Evolutionary conservation across 2,797 vertebrate species (phyloP).

Genomic region (Pseudopleuronectes americanus): DNA sequence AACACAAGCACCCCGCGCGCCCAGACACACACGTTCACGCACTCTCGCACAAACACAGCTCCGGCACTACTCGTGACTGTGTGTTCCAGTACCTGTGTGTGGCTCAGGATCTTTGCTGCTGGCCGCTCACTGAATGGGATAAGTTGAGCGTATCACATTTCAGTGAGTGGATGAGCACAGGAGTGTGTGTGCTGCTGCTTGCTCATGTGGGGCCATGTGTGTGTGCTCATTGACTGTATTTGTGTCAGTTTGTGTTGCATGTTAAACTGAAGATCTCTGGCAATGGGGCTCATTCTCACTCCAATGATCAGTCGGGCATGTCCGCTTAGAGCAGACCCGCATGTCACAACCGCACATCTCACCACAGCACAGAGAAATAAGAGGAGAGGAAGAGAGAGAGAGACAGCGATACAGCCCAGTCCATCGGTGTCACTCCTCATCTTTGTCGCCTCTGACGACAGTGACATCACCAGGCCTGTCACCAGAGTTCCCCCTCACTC

Average conservation of each 20-base stretch:
- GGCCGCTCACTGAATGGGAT: constrained; percentile 55
- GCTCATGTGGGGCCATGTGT: constrained; percentile 31
- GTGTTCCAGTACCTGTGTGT: constrained; percentile 34
- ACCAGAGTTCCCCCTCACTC: constrained; percentile 73
- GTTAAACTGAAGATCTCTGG: constrained; percentile 61
- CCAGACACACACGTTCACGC: constrained; percentile 6
- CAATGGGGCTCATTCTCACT: constrained; percentile 72
- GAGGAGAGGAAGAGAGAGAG: constrained; percentile 14
- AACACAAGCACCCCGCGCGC: constrained; percentile 24
- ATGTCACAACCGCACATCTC: constrained; percentile 78
- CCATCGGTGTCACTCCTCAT: constrained; percentile 72
- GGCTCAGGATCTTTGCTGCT: constrained; percentile 40
- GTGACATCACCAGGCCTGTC: constrained; percentile 78
- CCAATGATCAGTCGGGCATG: constrained; percentile 76
- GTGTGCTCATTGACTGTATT: constrained; percentile 38
- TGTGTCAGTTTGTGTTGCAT: constrained; percentile 61
- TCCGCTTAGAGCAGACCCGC: constrained; percentile 75
- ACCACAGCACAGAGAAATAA: constrained; percentile 46
- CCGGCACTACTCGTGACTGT: constrained; percentile 24
- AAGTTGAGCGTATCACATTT: constrained; percentile 64
- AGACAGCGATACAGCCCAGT: constrained; percentile 48
- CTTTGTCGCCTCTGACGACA: constrained; percentile 66
- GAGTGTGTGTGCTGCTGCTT: constrained; percentile 27
- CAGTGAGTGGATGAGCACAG: constrained; percentile 49
- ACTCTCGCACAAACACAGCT: constrained; percentile 26